These are phyloP conservation scores for Platycercus adscitus DNA, from an alignment of 2,113 vertebrate species.

Conservation along the genomic window DNA sequence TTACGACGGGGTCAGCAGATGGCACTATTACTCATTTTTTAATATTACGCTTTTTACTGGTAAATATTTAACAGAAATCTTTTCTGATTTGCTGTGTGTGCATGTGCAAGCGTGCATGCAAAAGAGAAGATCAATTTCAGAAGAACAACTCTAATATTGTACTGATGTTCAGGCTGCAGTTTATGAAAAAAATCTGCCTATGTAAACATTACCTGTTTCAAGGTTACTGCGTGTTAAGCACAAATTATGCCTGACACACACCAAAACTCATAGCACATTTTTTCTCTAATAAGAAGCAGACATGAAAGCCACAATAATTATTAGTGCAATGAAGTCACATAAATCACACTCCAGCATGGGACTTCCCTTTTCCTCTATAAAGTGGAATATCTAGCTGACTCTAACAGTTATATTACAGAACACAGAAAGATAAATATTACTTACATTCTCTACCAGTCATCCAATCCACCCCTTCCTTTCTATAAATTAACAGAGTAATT, in stretches of 20 bases:
- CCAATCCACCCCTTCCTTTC: not conserved
- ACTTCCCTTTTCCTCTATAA: not conserved
- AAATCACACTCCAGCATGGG: not conserved
- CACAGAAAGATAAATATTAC: not conserved
- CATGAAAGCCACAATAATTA: not conserved
- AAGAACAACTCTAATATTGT: not conserved
- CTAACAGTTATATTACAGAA: not conserved
- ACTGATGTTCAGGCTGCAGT: not conserved
- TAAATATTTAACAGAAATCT: not conserved
- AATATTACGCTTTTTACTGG: not conserved
- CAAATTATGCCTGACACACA: not conserved
- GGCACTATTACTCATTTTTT: slow-evolving; percentile 50
- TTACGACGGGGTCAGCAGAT: slow-evolving; percentile 50
- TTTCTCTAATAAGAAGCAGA: not conserved
- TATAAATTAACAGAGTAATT: not conserved
- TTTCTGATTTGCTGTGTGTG: not conserved
- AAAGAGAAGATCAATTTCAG: not conserved
- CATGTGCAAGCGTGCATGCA: not conserved
- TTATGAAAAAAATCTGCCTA: not conserved
- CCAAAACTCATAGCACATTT: not conserved
- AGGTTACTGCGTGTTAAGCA: not conserved
- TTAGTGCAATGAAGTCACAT: not conserved
- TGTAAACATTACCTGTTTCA: not conserved
- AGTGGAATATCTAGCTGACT: not conserved
- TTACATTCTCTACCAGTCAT: not conserved